Base-by-base conservation (phyloP, 1,140 invertebrate species). In the Hycleus phaleratus region DNA sequence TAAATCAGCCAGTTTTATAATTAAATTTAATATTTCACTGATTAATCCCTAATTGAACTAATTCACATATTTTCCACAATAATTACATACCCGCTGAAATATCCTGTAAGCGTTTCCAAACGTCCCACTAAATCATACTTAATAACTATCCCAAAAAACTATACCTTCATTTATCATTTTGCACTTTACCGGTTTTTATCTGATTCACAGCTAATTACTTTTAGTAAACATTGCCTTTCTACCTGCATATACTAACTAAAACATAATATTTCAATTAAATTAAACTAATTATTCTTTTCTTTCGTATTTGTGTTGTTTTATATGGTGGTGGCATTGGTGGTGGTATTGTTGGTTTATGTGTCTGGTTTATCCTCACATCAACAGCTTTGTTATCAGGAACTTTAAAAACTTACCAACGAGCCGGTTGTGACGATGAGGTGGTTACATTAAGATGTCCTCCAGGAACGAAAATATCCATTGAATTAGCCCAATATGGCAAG, bases 341-440 rank as follows among this genome's bases (percentile, higher is more conserved):
- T 60, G 54, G 42, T 53, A 47, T 38, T 59, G 45, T 11, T 51
- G 49, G 50, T 48, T 10, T 25, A 26, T 42, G 43, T 59, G 43
- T 52, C 46, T 43, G 49, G 44, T 47, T 39, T 26, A 43, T 46
- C 25, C 44, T 56, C 53, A 70, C 69, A 58, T 57, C 68, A 70
- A 11, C 80, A 95, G 92, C 89, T 68, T 79, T 93, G 52, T 82
- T 95, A 61, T 86, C 90, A 67, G 89, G 89, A 40, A 94, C 91
- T 10, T 77, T 96, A 59, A 82, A 88, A 66, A 94, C 91, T 51
- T 92, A 91, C 75, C 90, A 95, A 72, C 82, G 85, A 64, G 88
- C 86, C 3, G 85, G 87, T 3, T 96, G 93, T 74, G 90, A 95
- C 70, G 88, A 90, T 50, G 87, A 95, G 67, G 80, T 83, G 67